Percentiles rank a stretch among this genome's conserved stretches.
Conservation (phyloP, 2,888 invertebrate genomes). For the Julus scanicus region DNA sequence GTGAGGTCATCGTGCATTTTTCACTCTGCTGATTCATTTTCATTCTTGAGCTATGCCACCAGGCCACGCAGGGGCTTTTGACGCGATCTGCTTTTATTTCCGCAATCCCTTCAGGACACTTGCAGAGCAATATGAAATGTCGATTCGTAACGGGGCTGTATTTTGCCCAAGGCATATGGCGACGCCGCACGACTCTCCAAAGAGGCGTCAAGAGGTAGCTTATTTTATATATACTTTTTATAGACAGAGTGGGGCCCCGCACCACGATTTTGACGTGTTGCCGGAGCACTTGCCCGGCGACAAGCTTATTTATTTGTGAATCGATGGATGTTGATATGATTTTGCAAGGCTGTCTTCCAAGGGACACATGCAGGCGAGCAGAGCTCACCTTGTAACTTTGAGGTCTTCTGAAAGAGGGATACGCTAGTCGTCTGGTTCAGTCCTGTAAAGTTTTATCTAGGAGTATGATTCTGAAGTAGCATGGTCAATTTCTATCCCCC, state of each 20-base stretch:
- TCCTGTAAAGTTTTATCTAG: no score
- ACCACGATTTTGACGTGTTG: not conserved
- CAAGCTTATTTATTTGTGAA: not conserved
- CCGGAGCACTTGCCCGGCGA: not conserved
- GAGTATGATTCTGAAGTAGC: no score
- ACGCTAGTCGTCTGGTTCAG: not conserved
- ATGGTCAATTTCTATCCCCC: no score
- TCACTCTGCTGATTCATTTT: constrained; percentile 32
- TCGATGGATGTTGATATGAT: not conserved
- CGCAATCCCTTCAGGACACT: constrained; percentile 5
- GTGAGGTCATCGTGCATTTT: constrained; percentile 20
- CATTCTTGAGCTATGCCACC: not conserved
- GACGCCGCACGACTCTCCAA: not conserved
- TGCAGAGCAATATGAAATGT: constrained; percentile 34
- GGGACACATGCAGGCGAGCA: not conserved
- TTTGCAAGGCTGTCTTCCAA: not conserved
- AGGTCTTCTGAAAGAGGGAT: not conserved
- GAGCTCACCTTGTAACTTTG: not conserved
- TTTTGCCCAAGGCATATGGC: not conserved
- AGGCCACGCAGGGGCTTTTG: not conserved
- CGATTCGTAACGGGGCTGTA: not conserved
- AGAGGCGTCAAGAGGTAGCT: constrained; percentile 7
- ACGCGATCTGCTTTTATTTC: not conserved
- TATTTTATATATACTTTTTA: constrained; percentile 17
- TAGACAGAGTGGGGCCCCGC: not conserved